Percentiles rank a stretch among this genome's conserved stretches.
These are phyloP conservation scores for Sciurus vulgaris DNA, from an alignment of 2,797 vertebrate genomes.

Conservation along the genomic window DNA sequence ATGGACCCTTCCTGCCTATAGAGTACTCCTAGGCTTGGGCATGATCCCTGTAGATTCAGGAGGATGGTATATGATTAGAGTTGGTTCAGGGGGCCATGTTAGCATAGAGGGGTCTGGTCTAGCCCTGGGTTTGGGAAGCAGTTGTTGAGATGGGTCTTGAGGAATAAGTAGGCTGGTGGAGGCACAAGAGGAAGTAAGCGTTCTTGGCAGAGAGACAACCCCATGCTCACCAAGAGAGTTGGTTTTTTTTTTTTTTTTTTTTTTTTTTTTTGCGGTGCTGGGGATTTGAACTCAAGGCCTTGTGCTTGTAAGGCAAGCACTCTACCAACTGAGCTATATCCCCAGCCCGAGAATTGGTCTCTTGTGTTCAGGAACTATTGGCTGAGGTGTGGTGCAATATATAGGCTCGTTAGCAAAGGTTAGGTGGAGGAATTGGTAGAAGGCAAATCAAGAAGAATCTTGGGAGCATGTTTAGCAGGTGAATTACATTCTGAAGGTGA, in stretches of 20 bases:
- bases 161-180: background rate
- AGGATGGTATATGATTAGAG: background rate
- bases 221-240: too few species aligned
- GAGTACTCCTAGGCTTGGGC: background rate
- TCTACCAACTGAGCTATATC: too few species aligned
- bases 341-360: background rate
- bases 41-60: background rate
- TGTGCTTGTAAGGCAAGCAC: too few species aligned
- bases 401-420: background rate
- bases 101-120: background rate
- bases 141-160: background rate
- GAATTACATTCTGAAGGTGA: background rate
- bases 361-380: background rate
- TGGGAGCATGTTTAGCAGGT: background rate
- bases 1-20: background rate
- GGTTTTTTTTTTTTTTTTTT: too few species aligned
- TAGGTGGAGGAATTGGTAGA: background rate
- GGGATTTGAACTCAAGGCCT: too few species aligned
- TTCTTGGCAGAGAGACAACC: background rate
- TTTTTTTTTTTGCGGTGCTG: too few species aligned
- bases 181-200: background rate
- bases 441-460: constrained; percentile 1
- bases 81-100: background rate
- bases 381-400: background rate
- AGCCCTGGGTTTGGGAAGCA: background rate